Evolutionary conservation across 2,113 vertebrate species (phyloP), one percentile per base, ranked within the genome.

Genomic region (Elephantulus edwardii): DNA sequence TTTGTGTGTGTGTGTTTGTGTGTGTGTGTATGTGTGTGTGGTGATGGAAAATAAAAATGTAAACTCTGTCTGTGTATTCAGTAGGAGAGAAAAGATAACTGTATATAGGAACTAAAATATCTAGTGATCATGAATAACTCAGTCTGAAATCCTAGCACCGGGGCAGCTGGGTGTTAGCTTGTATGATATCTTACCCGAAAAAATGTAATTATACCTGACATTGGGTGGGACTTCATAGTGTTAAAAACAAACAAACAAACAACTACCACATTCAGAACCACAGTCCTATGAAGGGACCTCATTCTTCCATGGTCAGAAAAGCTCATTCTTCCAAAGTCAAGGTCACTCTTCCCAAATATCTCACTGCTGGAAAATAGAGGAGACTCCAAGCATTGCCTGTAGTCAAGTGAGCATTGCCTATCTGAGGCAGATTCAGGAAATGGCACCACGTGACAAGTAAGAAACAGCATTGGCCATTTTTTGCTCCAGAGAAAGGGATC

Each of bases 71-170:
- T 83, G 64, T 68, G 46, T 54, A 72, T 40, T 42, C 9, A 54
- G 13, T 33, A 76, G 42, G 83, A 90, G 40, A 91, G 28, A 92
- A 79, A 86, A 75, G 33, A 89, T 91, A 71, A 71, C 66, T 84
- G 40, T 48, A 62, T 68, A 86, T 54, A 88, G 52, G n/a, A 87
- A 76, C 72, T 90, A 83, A 90, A 88, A 86, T 50, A 83, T 22
- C 28, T 44, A 90, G 44, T 52, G 22, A 4, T 54, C 28, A 46
- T 33, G 54, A 88, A n/a, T 46, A 66, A 33, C 38, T 75, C 26
- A 35, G 28, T 85, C 62, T 96, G 75, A 93, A 95, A 62, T 80
- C 46, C 64, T 56, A 72, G 17, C 76, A 48, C 40, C 68, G 48
- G 42, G 8, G 35, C 28, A 82, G n/a, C 58, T 91, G 79, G 54